phyloP scores from a whole-genome alignment of 2,888 invertebrate genomes.

The Silvanus unidentatus region DNA sequence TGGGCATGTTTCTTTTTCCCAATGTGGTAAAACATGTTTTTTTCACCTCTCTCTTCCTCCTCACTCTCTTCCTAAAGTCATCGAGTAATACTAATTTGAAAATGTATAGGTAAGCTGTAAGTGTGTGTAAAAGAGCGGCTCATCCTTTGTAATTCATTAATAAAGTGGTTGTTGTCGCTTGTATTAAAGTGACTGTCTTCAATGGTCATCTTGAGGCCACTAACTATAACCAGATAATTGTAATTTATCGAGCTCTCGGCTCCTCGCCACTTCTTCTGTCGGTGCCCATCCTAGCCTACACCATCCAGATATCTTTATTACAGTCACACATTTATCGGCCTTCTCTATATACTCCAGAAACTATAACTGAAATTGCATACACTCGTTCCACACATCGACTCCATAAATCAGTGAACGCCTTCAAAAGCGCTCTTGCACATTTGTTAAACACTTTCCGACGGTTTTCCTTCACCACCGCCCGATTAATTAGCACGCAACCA shows the following conservation, averaged over 20 bases:
- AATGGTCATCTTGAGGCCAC: constrained; percentile 21
- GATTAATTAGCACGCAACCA: no score
- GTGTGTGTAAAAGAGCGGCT: constrained; percentile 22
- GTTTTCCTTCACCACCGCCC: no score
- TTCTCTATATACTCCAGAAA: no score
- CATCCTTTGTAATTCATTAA: constrained; percentile 20
- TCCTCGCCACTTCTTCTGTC: constrained; percentile 19
- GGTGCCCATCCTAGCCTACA: constrained; percentile 1
- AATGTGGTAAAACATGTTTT: neutral
- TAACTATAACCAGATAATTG: constrained; percentile 33
- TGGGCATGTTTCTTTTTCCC: neutral
- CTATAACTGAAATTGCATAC: no score
- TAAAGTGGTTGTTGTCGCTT: constrained; percentile 29
- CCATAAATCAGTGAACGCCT: no score
- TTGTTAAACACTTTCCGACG: no score
- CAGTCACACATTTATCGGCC: constrained; percentile 5
- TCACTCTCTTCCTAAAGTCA: no score
- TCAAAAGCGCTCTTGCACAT: no score
- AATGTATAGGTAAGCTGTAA: no score
- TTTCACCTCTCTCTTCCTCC: no score
- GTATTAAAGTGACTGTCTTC: constrained; percentile 21
- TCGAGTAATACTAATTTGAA: no score
- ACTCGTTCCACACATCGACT: no score
- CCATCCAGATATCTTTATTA: constrained; percentile 6
- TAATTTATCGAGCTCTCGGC: constrained; percentile 32